Evolutionary conservation across 2,888 invertebrate species (phyloP).

Genomic region (Phrixothrix hirtus): DNA sequence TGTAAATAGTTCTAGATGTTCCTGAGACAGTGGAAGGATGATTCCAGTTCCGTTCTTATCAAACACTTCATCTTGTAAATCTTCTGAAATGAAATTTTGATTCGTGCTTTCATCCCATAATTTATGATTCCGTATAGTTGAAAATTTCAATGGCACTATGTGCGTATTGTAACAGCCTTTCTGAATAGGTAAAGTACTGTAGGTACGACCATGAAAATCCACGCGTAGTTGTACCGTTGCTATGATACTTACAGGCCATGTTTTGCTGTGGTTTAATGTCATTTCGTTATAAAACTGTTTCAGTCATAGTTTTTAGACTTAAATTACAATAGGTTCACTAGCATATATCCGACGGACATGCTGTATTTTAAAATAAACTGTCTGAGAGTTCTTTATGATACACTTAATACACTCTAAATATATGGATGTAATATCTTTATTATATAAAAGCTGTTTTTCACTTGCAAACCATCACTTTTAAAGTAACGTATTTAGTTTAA

Average conservation of each 20-base stretch:
- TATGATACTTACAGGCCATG: constrained; percentile 55
- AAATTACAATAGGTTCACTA: no score
- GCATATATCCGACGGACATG: no score
- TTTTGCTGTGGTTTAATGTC: constrained; percentile 56
- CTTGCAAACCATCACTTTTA: background rate
- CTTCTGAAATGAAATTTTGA: background rate
- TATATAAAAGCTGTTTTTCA: no score
- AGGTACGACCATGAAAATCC: constrained; percentile 51
- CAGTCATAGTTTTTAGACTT: constrained; percentile 18
- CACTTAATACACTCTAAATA: no score
- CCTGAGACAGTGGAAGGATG: constrained; percentile 43
- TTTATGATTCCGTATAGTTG: constrained; percentile 5
- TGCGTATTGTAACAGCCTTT: constrained; percentile 9
- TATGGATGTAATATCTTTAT: no score
- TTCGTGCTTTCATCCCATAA: constrained; percentile 12
- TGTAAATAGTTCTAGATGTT: constrained; percentile 46
- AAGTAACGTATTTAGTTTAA: background rate
- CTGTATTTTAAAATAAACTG: no score
- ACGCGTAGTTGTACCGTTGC: constrained; percentile 55
- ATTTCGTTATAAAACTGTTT: constrained; percentile 34
- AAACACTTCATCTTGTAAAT: constrained; percentile 4
- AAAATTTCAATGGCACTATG: background rate
- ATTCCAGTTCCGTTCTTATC: constrained; percentile 31
- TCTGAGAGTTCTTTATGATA: no score
- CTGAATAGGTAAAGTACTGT: constrained; percentile 48